Base-by-base conservation (phyloP, 1,140 invertebrate species). In the Telenomus remus region DNA sequence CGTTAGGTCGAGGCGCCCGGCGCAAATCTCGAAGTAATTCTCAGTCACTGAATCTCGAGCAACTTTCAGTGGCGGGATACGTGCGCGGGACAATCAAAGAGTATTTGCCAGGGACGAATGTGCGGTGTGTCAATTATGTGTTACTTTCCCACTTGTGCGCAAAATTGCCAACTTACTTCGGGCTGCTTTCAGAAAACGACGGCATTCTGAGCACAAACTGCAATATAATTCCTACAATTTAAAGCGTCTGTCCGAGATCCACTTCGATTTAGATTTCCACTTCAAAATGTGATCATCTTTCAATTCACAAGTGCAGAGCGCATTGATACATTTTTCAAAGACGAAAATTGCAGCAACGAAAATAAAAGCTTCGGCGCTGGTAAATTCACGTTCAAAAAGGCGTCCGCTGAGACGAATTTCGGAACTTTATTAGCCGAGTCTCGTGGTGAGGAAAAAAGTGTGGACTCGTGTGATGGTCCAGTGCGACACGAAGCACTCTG, bases 1-100 rank as follows among this genome's bases (percentile, higher is more conserved):
- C 79, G 71, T 80, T 80, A 80, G 78, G 69, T 71, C 47, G 16
- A 73, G 60, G 61, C 60, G 48, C 60, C 72, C 75, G 48, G 55
- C 51, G 68, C 54, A 69, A 78, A 78, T 78, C 70, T 71, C 76
- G 65, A 68, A 57, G 75, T 68, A 73, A 68, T 66, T 69, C 65
- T 74, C 63, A 77, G 68, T 78, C 72, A 71, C 49, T 54, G 60
- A 55, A 53, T 68, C 65, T 56, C 54, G 70, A 76, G 60, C 57
- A 74, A 68, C 64, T 75, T 76, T 39, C 43, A 55, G 48, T 39
- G 53, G 19, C 46, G n/a, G 47, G 66, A 59, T 69, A 69, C 57
- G 63, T 56, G 65, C 39, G 68, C 51, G 14, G 56, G 57, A 71
- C 68, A 71, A 70, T 72, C 74, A 68, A 72, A 53, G 46, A 50